phyloP scores from a whole-genome alignment of 2,113 vertebrate species.

The Girardinichthys multiradiatus region DNA sequence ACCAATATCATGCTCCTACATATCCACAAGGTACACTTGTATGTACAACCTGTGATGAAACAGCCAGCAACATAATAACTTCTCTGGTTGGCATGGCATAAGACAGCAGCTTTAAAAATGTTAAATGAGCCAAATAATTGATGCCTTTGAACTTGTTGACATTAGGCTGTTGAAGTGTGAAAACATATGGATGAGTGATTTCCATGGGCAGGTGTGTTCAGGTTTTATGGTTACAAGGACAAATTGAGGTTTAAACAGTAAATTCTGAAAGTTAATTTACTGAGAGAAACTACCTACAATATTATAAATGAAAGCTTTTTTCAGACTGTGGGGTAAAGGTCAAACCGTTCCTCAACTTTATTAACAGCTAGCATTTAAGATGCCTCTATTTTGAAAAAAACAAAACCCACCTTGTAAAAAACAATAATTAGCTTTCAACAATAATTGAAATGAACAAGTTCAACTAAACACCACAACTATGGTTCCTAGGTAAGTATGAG shows the following conservation, averaged over 20 bases:
- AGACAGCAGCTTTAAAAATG: slow-evolving; percentile 3
- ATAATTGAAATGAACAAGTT: background rate
- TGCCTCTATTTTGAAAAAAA: background rate
- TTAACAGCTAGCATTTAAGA: background rate
- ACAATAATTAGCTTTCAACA: background rate
- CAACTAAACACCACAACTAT: background rate
- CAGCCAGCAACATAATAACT: slow-evolving; percentile 12
- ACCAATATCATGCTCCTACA: background rate
- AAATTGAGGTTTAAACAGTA: slow-evolving; percentile 33
- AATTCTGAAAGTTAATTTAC: slow-evolving; percentile 10
- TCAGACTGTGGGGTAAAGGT: background rate
- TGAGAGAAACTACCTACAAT: slow-evolving; percentile 13
- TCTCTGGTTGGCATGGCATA: slow-evolving; percentile 6
- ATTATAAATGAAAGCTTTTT: slow-evolving; percentile 11
- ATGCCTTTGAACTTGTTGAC: slow-evolving; percentile 24
- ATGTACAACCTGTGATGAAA: slow-evolving; percentile 24
- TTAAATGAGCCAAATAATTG: slow-evolving; percentile 18
- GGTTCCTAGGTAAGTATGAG: background rate
- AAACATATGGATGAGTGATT: slow-evolving; percentile 11
- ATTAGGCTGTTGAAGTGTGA: background rate
- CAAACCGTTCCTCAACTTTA: background rate
- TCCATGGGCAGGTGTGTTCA: slow-evolving; percentile 26
- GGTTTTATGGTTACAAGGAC: slow-evolving; percentile 34
- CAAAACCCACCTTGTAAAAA: background rate
- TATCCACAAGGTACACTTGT: background rate